A percentile compares a stretch with the other conserved stretches of the same genome.
Evolutionary conservation across 2,797 vertebrate genomes (phyloP).

Genomic region (Malurus leucopterus): DNA sequence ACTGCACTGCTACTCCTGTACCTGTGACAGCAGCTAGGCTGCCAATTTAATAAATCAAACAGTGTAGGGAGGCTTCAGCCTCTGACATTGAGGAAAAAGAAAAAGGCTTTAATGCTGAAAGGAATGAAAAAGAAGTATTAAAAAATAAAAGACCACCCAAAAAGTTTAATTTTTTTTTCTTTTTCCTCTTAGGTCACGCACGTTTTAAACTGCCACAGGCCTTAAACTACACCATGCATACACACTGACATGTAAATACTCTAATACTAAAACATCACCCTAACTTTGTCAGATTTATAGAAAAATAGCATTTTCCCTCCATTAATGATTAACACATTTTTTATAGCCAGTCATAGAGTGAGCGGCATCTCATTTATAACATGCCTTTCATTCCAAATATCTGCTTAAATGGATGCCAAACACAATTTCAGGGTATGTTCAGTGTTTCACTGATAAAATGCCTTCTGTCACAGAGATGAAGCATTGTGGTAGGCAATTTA

Average conservation of each 20-base stretch:
- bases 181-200: not conserved
- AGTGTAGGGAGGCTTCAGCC: not conserved
- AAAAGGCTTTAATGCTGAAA: not conserved
- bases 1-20: not conserved
- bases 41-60: not conserved
- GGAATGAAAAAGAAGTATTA: not conserved
- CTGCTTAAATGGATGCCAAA: not conserved
- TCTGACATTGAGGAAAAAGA: not conserved
- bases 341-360: not conserved
- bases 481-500: constrained; percentile 30
- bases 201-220: not conserved
- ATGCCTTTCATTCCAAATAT: not conserved
- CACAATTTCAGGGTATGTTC: not conserved
- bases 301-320: not conserved
- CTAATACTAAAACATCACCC: not conserved
- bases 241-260: not conserved
- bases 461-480: constrained; percentile 17
- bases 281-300: not conserved
- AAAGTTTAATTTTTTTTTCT: not conserved
- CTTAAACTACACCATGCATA: not conserved
- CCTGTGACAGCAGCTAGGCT: not conserved
- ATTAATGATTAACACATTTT: not conserved
- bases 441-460: constrained; percentile 13
- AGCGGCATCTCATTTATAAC: not conserved
- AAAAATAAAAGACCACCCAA: not conserved